Percentiles rank a stretch among this genome's conserved stretches.
Evolutionary conservation across 2,113 vertebrate genomes (phyloP).

Genomic region (Nipponia nippon): DNA sequence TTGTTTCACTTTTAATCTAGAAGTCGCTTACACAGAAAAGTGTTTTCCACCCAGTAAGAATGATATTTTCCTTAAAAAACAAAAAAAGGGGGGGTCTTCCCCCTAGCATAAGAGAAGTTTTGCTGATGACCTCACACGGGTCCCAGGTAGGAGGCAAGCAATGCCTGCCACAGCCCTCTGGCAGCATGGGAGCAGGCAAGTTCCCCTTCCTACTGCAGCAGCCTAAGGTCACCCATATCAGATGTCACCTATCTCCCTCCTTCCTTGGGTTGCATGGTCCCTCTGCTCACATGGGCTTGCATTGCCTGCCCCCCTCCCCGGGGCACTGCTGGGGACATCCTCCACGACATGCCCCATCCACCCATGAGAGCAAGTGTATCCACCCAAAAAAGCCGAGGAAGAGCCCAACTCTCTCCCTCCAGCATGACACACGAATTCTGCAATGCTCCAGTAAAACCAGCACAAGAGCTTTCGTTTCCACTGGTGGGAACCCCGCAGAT

Average conservation of each 20-base stretch:
- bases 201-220: neutral
- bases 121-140: neutral
- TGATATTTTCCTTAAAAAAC: neutral
- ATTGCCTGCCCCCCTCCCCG: neutral
- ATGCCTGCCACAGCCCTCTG: rapidly evolving
- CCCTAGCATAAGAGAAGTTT: neutral
- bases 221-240: neutral
- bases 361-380: neutral
- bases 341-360: neutral
- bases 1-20: neutral
- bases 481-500: neutral
- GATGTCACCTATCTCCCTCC: neutral
- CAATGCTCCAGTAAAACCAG: neutral
- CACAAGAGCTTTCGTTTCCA: neutral
- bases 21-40: neutral
- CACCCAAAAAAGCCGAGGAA: neutral
- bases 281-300: neutral
- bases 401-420: neutral
- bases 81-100: too few species aligned
- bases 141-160: neutral
- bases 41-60: neutral
- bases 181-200: neutral
- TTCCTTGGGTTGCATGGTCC: neutral
- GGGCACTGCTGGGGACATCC: neutral
- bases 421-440: rapidly evolving